phyloP scores from a whole-genome alignment of 2,113 vertebrate genomes.

The Oreochromis aureus region DNA sequence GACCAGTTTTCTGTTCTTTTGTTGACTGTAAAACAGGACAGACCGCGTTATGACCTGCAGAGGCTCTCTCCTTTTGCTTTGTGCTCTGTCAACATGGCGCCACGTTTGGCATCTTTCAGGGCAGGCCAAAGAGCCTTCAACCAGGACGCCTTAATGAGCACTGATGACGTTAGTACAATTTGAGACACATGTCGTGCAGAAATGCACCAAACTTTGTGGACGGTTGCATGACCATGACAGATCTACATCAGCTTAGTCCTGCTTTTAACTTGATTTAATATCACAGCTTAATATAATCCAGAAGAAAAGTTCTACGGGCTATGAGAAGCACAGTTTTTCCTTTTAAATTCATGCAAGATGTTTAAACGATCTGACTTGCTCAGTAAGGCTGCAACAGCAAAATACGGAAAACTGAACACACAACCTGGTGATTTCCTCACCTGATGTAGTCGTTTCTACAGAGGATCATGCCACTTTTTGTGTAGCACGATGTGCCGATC shows the following conservation, averaged over 20 bases:
- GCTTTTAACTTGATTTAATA: background rate
- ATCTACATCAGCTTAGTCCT: background rate
- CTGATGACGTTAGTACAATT: conserved; percentile 27
- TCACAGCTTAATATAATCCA: background rate
- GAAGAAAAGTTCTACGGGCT: background rate
- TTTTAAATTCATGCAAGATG: background rate
- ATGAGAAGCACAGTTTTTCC: background rate
- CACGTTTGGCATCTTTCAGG: conserved; percentile 37
- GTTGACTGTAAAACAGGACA: conserved; percentile 23
- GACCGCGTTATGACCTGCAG: conserved; percentile 30
- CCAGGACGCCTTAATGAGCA: background rate
- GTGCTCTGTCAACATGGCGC: conserved; percentile 48
- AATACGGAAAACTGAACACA: background rate
- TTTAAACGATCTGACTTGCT: background rate
- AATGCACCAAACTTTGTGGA: background rate
- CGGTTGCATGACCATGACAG: background rate
- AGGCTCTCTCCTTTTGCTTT: conserved; percentile 23
- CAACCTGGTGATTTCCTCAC: conserved; percentile 64
- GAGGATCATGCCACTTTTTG: conserved; percentile 98
- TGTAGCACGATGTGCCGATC: conserved; percentile 98
- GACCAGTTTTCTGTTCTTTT: background rate
- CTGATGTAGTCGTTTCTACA: conserved; percentile 99
- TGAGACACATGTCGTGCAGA: conserved; percentile 36
- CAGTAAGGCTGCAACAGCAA: background rate
- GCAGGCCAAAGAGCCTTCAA: background rate